Base-by-base conservation (phyloP, 2,888 invertebrate species). In the Amblyteles armatorius region DNA sequence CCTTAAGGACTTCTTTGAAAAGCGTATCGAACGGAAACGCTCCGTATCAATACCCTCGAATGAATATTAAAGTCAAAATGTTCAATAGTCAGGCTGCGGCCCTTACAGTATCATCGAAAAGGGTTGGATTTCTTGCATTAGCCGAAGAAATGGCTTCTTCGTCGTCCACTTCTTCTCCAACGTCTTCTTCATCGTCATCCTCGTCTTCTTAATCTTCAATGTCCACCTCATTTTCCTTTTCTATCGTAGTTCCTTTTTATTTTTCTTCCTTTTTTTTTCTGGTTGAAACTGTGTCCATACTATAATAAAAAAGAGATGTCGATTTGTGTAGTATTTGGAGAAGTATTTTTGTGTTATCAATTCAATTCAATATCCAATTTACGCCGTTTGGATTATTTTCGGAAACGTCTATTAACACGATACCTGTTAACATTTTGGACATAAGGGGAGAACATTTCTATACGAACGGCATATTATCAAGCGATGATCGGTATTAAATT, bases 121-220 rank as follows among this genome's bases (percentile, higher is more conserved):
- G 52, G 5, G 19, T 71, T 6, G 71, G 69, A 29, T 48, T 50
- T 48, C 48, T 69, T 7, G 69, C 60, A 60, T 60, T 29, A 60
- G 9, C 60, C 60, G n/a, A n/a, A n/a, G n/a, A n/a, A n/a, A n/a
- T n/a, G 13, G 13, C 60, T 60, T 60, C 13, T 26, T 11, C 26
- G 4, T 26, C 16, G 5, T 57, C 57, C 4, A 22, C 57, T 57
- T 57, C 26, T 26, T 57, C 57, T 26, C 2, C 26, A 29, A 13
- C 16, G 1, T 16, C 29, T 26, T 22, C 26, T 60, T 29, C 57
- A 6, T 44, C 44, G 3, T 22, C 44, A 3, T 26, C 11, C 11
- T 29, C 26, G 26, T 26, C 26, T n/a, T 26, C 26, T 13, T 60
- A 16, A 2, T 60, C 60, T 60, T 60, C 13, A 0, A 1, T 26